phyloP scores from a whole-genome alignment of 2,113 vertebrate genomes.

The Eublepharis macularius region DNA sequence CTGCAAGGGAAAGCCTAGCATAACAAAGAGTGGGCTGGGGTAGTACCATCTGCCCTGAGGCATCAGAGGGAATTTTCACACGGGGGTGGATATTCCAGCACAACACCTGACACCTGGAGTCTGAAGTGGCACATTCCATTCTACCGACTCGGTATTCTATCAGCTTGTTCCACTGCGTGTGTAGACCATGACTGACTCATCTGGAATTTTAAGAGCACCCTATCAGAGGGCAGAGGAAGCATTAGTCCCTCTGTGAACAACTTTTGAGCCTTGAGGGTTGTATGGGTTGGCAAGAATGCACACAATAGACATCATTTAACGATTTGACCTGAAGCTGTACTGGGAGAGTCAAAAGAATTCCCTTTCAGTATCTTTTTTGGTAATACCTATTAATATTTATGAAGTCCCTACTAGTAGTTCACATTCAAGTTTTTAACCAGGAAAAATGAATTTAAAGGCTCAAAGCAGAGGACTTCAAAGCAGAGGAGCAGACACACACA shows the following conservation, averaged over 20 bases:
- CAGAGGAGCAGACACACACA: too few species aligned
- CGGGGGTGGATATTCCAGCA: too few species aligned
- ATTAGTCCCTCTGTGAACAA: background rate
- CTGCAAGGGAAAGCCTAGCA: too few species aligned
- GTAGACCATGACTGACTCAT: background rate
- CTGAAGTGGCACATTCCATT: too few species aligned
- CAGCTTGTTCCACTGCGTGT: too few species aligned
- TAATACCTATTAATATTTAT: background rate
- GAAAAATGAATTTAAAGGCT: background rate
- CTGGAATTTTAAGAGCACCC: constrained; percentile 23
- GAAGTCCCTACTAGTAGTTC: background rate
- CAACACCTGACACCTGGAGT: too few species aligned
- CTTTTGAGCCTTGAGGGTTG: background rate
- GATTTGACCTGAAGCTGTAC: constrained; percentile 3
- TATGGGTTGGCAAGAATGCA: background rate
- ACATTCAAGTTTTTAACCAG: background rate
- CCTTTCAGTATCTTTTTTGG: background rate
- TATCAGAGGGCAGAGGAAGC: background rate
- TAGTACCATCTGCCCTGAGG: too few species aligned
- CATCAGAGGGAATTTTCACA: too few species aligned
- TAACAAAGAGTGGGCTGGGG: too few species aligned
- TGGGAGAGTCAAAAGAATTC: background rate
- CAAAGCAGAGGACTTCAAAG: too few species aligned
- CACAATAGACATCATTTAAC: constrained; percentile 3
- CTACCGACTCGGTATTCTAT: too few species aligned